Base-by-base conservation (phyloP, 2,113 vertebrate species). In the Albula goreensis region DNA sequence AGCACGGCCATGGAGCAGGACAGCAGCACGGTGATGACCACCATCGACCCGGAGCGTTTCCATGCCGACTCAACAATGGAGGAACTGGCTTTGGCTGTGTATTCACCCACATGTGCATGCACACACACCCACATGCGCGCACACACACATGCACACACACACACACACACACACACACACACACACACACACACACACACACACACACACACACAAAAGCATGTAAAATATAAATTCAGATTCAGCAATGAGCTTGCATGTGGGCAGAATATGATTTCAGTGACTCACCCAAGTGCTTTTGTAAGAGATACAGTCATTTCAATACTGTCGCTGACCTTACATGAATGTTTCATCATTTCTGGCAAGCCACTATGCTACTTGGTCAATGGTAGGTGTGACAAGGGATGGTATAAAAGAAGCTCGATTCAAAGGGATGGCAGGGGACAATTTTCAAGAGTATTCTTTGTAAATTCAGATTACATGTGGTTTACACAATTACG, bases 1-100 rank as follows among this genome's bases (percentile, higher is more conserved):
- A 90, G 84, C 78, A 83, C 13, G 17, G 85, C 79, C 50, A 86
- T 91, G 85, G 95, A 89, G 79, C 86, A 83, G 10, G 92, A 91
- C 0, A 96, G 93, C 86, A 96, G 6, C 57, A 92, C 86, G 0
- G 91, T 31, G 8, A 96, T 90, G 78, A 95, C 5, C 0, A 95
- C 86, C 89, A 91, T 85, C 2, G 50, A 81, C 0, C 92, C 91
- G 2, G 89, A 82, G 0, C 15, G 89, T 22, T 57, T 78, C 0
- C 15, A 0, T 0, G 92, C 92, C n/a, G 5, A 56, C 0, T 90
- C 88, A 57, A 92, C 89, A 0, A 96, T 91, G 87, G 87, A 50
- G 84, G 84, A 50, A 0, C 86, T 90, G 74, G 85, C 83, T 88
- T 3, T 0, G 0, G 91, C 95, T 96, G 90, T 25, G 77, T 7